These are phyloP conservation scores for Hemicrepidius hirtus DNA, from an alignment of 2,888 invertebrate species.

Conservation along the genomic window DNA sequence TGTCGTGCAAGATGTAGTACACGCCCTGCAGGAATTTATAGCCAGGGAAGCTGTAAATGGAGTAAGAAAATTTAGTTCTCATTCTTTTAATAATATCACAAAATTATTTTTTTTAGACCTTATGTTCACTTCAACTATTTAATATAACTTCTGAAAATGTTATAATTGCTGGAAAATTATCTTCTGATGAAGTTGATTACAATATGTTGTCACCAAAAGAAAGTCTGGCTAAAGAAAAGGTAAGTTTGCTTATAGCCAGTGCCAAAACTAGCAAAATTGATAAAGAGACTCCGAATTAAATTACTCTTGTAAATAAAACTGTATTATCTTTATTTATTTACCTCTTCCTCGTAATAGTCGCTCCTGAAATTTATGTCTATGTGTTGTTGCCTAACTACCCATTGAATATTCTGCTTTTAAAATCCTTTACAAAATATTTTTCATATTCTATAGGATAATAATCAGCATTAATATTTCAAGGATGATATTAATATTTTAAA, in stretches of 20 bases:
- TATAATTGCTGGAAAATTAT: slow-evolving; percentile 87
- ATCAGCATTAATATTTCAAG: no score
- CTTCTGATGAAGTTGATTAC: slow-evolving; percentile 79
- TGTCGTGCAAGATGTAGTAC: slow-evolving; percentile 89
- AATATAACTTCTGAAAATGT: slow-evolving; percentile 92
- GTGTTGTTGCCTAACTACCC: no score
- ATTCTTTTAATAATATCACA: slow-evolving; percentile 46
- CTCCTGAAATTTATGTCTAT: no score
- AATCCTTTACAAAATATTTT: no score
- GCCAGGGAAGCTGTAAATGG: slow-evolving; percentile 83
- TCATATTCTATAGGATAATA: no score
- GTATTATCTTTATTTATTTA: no score
- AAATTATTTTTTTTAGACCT: slow-evolving; percentile 78
- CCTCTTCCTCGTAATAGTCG: no score
- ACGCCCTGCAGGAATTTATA: slow-evolving; percentile 87
- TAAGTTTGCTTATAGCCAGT: slow-evolving; percentile 64
- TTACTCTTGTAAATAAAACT: no score
- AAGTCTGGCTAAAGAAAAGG: slow-evolving; percentile 83
- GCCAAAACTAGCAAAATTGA: no score
- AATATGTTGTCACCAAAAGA: slow-evolving; percentile 79
- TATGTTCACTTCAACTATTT: slow-evolving; percentile 88
- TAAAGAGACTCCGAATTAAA: no score
- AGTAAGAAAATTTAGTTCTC: slow-evolving; percentile 70
- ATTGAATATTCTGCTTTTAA: no score
- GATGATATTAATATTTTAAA: no score